These are phyloP conservation scores for Hoplodrina ambigua DNA, from an alignment of 2,888 invertebrate genomes.

Conservation along the genomic window DNA sequence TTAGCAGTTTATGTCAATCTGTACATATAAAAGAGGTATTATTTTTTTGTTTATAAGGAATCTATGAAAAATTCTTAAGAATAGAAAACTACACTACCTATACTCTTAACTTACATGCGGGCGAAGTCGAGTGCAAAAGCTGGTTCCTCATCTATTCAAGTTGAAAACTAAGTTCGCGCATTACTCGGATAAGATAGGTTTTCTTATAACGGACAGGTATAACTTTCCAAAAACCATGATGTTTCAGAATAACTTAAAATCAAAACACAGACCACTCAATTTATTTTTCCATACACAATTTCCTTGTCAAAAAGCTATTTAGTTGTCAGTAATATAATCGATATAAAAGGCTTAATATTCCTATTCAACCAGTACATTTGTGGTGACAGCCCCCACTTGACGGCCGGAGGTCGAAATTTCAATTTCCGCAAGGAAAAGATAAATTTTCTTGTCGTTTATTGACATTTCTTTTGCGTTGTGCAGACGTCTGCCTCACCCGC, in stretches of 20 bases:
- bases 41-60: no score
- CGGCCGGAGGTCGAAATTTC: conserved; percentile 78
- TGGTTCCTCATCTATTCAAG: no score
- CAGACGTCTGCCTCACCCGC: conserved; percentile 68
- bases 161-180: no score
- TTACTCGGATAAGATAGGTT: no score
- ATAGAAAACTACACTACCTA: no score
- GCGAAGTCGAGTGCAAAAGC: no score
- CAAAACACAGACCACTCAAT: background rate
- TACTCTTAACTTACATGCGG: no score
- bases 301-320: conserved; percentile 27
- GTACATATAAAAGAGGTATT: no score
- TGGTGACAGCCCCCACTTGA: conserved; percentile 57
- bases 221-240: background rate
- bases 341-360: conserved; percentile 57
- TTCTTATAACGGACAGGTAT: no score
- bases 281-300: conserved; percentile 10
- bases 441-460: conserved; percentile 80
- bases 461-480: conserved; percentile 73
- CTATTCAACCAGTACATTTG: conserved; percentile 53
- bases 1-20: no score
- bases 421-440: conserved; percentile 83
- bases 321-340: conserved; percentile 42
- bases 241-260: background rate
- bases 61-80: no score